Evolutionary conservation across 2,797 vertebrate species (phyloP).

Genomic region (Tokudaia muenninki): DNA sequence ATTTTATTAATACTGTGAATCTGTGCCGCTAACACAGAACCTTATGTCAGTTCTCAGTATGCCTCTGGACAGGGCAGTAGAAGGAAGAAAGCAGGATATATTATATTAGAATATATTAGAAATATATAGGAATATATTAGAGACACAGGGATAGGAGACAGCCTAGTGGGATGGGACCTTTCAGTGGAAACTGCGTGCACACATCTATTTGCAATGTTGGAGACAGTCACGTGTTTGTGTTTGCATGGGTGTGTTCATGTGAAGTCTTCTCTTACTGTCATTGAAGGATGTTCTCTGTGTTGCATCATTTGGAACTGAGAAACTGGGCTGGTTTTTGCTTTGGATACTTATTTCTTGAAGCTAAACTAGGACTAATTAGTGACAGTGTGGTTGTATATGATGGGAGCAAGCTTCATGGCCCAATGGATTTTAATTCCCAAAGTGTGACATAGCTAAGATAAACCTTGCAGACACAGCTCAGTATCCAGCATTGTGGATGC

Average conservation of each 20-base stretch:
- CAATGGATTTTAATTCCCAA: conserved; percentile 40
- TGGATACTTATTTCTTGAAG: conserved; percentile 51
- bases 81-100: neutral
- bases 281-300: neutral
- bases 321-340: neutral
- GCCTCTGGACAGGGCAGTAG: neutral
- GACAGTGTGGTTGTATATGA: conserved; percentile 24
- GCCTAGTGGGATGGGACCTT: neutral
- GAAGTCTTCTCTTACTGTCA: neutral
- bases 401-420: conserved; percentile 12
- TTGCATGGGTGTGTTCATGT: neutral
- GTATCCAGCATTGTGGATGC: neutral
- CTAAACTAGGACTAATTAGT: conserved; percentile 25
- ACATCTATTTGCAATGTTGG: neutral
- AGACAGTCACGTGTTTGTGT: neutral
- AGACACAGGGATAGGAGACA: neutral
- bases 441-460: neutral
- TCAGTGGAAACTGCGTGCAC: neutral
- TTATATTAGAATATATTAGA: neutral
- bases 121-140: no score
- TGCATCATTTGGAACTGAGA: conserved; percentile 15
- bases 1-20: neutral
- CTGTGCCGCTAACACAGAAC: neutral
- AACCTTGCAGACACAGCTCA: neutral
- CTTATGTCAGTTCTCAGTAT: neutral